phyloP scores from a whole-genome alignment of 30 jellyfish, hydroid and myxozoan genomes.

The Hydractinia echinata region DNA sequence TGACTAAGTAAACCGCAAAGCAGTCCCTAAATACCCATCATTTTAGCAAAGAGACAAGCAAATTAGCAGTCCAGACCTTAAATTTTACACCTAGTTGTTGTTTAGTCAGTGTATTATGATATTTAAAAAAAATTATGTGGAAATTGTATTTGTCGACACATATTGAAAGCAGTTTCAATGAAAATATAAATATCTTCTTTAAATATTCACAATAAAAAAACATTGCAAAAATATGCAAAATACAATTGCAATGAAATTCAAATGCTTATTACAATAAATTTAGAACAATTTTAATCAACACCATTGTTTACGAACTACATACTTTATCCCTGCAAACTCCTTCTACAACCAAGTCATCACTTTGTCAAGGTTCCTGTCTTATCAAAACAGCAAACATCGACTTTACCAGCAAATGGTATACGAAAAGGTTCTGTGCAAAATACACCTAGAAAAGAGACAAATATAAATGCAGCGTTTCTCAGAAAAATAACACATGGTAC shows the following conservation, averaged over 20 bases:
- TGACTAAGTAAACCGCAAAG: no score
- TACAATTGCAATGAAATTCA: not conserved
- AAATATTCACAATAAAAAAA: not conserved
- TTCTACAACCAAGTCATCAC: slow-evolving; percentile 91
- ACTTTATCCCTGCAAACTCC: slow-evolving; percentile 98
- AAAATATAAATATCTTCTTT: no score
- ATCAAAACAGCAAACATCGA: slow-evolving; percentile 94
- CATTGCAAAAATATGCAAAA: not conserved
- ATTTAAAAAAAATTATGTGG: no score
- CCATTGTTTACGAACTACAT: not conserved
- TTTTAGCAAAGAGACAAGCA: no score
- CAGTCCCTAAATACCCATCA: no score
- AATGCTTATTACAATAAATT: not conserved
- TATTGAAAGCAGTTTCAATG: no score
- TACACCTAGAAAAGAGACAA: slow-evolving; percentile 54
- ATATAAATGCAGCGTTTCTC: no score
- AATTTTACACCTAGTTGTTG: no score
- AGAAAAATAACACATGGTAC: no score
- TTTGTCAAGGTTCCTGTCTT: slow-evolving; percentile 99
- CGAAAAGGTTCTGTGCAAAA: slow-evolving; percentile 96
- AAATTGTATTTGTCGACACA: no score
- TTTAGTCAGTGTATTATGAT: no score
- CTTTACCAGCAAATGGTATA: slow-evolving; percentile 99
- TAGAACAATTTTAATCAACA: not conserved
- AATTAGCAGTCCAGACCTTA: no score